A percentile compares a stretch with the other conserved stretches of the same genome.
Evolutionary conservation across 2,797 vertebrate species (phyloP).

Genomic region (Enteromius radiatus): DNA sequence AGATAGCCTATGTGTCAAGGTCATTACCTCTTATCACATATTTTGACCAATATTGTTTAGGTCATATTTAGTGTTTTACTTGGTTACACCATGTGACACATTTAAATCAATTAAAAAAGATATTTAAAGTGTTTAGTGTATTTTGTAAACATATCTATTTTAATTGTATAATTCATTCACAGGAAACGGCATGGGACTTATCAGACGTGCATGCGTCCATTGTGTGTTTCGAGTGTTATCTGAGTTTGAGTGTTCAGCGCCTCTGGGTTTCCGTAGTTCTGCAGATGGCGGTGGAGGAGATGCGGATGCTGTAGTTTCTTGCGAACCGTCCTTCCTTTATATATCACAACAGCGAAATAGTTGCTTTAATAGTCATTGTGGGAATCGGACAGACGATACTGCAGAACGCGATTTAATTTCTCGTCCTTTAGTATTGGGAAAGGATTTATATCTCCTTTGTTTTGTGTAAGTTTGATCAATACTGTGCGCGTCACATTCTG

Average conservation of each 20-base stretch:
- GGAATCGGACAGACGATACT: background rate
- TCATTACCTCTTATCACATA: background rate
- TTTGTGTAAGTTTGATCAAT: constrained; percentile 46
- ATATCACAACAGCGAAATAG: background rate
- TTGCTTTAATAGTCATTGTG: background rate
- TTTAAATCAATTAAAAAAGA: background rate
- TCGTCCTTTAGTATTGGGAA: constrained; percentile 11
- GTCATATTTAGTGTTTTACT: background rate
- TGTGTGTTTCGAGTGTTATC: background rate
- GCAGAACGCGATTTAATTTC: background rate
- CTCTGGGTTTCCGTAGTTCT: constrained; percentile 32
- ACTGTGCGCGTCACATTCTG: background rate
- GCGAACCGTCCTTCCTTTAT: background rate
- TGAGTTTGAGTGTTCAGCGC: background rate
- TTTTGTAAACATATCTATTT: background rate
- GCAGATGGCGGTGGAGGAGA: constrained; percentile 1
- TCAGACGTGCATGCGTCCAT: background rate
- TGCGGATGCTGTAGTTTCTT: background rate
- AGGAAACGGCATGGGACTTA: background rate
- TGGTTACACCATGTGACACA: background rate
- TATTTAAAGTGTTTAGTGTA: background rate
- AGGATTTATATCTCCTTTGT: constrained; percentile 36
- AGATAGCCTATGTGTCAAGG: background rate
- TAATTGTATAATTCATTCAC: no score
- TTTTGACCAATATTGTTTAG: background rate